Evolutionary conservation across 2,797 vertebrate genomes (phyloP), one percentile per base, ranked within the genome.

Genomic region (Pogonophryne albipinna): DNA sequence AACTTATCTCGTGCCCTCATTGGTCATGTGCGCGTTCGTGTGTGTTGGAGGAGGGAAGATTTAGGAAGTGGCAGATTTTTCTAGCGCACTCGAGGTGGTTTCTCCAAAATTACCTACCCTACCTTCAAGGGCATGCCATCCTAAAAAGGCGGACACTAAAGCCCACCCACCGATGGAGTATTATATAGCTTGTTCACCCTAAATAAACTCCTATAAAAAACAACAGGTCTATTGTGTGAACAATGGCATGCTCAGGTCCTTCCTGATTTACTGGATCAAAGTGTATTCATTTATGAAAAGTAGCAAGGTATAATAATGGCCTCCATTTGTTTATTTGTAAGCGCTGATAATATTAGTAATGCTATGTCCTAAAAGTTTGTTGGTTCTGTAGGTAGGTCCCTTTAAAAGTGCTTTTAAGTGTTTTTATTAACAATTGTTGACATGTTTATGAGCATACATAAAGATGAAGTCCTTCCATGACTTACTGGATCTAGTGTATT

Each of bases 201-300:
- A 6, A 42, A 46, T 71, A 6, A 42, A 46, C 44, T 52, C 46
- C 27, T 63, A 44, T 76, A 66, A 73, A 72, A 75, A 69, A 52
- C 23, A 58, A 5, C 20, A 76, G 27, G 27, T 27, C 4, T 27
- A 27, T 27, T 27, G 27, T 27, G 4, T 5, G 27, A 27, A 27
- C 27, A 27, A 6, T 19, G 11, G 42, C 31, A n/a, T 41, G 12
- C 41, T 12, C 23, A 10, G 23, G 6, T 2, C 57, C 6, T 38
- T 31, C 1, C 4, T 20, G 14, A 38, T 10, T 10, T 8, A 49
- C 9, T 44, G 17, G 20, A 56, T 49, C 4, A 8, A 50, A 9
- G 17, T 46, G 14, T 60, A n/a, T 31, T 27, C 4, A 67, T 34
- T 51, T 7, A 5, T 6, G 10, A 8, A 4, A 8, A 27, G 16